phyloP scores from a whole-genome alignment of 2,888 invertebrate genomes.

The Raillietiella orientalis region DNA sequence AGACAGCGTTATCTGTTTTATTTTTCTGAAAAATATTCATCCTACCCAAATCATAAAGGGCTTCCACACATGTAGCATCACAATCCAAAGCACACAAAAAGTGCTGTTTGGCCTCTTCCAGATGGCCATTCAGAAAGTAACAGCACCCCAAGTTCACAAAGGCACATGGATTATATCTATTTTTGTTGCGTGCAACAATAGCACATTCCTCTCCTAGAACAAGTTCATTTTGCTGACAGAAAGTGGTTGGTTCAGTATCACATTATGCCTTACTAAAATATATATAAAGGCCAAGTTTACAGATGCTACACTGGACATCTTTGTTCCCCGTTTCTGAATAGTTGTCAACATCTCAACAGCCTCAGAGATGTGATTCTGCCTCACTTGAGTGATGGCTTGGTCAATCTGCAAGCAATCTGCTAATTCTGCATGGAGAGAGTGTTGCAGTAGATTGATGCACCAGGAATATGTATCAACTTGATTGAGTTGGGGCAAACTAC shows the following conservation, averaged over 20 bases:
- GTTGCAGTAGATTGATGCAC: too few relatives aligned
- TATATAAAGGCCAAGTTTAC: constrained; percentile 58
- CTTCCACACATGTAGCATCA: constrained; percentile 50
- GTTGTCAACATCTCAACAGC: constrained; percentile 53
- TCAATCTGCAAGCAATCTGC: constrained; percentile 68
- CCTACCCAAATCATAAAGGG: constrained; percentile 41
- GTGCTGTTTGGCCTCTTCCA: constrained; percentile 31
- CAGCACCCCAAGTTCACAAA: constrained; percentile 58
- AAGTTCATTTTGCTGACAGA: constrained; percentile 34
- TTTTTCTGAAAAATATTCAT: too few relatives aligned
- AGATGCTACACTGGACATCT: constrained; percentile 48
- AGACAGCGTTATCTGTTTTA: too few relatives aligned
- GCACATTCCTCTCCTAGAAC: constrained; percentile 42
- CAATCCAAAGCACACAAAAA: constrained; percentile 39
- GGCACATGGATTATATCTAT: constrained; percentile 43
- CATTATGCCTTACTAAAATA: constrained; percentile 23
- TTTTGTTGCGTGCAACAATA: constrained; percentile 32
- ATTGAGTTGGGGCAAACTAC: neutral
- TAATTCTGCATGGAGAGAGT: constrained; percentile 43
- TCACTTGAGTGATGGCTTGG: constrained; percentile 52
- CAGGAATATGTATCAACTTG: too few relatives aligned
- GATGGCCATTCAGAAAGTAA: constrained; percentile 28
- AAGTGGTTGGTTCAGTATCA: constrained; percentile 3
- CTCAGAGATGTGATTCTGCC: constrained; percentile 39
- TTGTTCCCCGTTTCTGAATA: constrained; percentile 52